Evolutionary conservation across 2,797 vertebrate genomes (phyloP).

Genomic region (Notoglanidium macrostoma): DNA sequence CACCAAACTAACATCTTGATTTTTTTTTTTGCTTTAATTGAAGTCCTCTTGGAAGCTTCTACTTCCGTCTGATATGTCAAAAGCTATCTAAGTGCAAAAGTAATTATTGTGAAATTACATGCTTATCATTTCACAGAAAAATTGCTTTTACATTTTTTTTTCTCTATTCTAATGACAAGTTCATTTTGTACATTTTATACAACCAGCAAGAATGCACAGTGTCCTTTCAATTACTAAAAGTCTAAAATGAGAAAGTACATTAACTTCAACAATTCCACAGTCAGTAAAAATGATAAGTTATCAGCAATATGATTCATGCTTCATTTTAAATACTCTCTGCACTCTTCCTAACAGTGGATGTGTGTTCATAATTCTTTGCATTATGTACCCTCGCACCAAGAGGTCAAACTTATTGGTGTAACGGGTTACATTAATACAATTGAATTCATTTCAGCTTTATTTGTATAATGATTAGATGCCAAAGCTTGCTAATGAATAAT

Average conservation of each 20-base stretch:
- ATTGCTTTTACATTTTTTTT: constrained; percentile 15
- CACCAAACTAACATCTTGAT: not conserved
- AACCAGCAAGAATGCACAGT: constrained; percentile 21
- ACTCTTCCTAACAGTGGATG: not conserved
- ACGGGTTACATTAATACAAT: not conserved
- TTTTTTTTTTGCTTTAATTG: constrained; percentile 27
- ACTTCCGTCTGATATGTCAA: constrained; percentile 30
- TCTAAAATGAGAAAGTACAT: constrained; percentile 26
- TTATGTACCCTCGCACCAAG: not conserved
- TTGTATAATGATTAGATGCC: not conserved
- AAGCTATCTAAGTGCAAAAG: constrained; percentile 40
- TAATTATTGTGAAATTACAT: constrained; percentile 51
- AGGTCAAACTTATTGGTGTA: no score
- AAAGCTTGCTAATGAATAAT: not conserved
- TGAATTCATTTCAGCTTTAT: not conserved
- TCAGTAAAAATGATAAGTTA: constrained; percentile 28
- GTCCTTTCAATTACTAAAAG: constrained; percentile 40
- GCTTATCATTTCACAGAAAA: constrained; percentile 32
- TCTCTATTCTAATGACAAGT: constrained; percentile 29
- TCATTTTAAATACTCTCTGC: constrained; percentile 7
- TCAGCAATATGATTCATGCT: constrained; percentile 22
- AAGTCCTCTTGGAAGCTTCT: constrained; percentile 35
- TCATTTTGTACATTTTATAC: constrained; percentile 24
- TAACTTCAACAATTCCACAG: constrained; percentile 39
- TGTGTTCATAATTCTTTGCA: not conserved